Evolutionary conservation across 1,140 invertebrate species (phyloP).

Genomic region (Rhynchophorus ferrugineus): DNA sequence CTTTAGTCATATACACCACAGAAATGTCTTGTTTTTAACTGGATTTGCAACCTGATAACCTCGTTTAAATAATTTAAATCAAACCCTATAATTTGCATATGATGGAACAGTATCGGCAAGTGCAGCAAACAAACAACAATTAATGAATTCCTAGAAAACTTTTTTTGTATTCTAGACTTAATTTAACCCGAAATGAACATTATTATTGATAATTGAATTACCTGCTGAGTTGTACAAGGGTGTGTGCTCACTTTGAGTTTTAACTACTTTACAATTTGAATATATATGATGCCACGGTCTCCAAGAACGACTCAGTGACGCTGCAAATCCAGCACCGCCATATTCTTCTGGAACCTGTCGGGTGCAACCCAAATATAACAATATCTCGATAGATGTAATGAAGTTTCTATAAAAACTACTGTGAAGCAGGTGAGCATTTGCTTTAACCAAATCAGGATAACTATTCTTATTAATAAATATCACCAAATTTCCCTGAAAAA

Average conservation of each 20-base stretch:
- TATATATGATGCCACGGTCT: slow-evolving; percentile 38
- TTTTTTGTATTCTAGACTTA: too few species aligned
- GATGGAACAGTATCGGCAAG: too few species aligned
- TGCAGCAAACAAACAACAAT: too few species aligned
- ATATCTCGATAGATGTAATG: slow-evolving; percentile 26
- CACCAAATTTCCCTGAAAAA: slow-evolving; percentile 22
- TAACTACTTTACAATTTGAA: slow-evolving; percentile 28
- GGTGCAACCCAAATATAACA: slow-evolving; percentile 28
- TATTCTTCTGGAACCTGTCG: slow-evolving; percentile 27
- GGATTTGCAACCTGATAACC: too few species aligned
- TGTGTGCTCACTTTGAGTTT: slow-evolving; percentile 24
- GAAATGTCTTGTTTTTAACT: too few species aligned
- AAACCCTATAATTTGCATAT: too few species aligned
- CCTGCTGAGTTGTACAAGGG: slow-evolving; percentile 29
- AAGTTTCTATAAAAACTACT: slow-evolving; percentile 32
- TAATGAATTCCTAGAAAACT: too few species aligned
- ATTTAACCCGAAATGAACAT: too few species aligned
- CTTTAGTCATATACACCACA: too few species aligned
- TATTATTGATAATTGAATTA: too few species aligned
- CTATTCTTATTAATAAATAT: slow-evolving; percentile 18
- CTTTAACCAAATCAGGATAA: slow-evolving; percentile 27
- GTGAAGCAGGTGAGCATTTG: slow-evolving; percentile 28
- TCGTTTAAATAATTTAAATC: too few species aligned
- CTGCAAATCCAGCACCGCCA: slow-evolving; percentile 17
- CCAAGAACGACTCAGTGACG: slow-evolving; percentile 24